These are phyloP conservation scores for Herminia tarsipennalis DNA, from an alignment of 2,888 invertebrate species.

Conservation along the genomic window DNA sequence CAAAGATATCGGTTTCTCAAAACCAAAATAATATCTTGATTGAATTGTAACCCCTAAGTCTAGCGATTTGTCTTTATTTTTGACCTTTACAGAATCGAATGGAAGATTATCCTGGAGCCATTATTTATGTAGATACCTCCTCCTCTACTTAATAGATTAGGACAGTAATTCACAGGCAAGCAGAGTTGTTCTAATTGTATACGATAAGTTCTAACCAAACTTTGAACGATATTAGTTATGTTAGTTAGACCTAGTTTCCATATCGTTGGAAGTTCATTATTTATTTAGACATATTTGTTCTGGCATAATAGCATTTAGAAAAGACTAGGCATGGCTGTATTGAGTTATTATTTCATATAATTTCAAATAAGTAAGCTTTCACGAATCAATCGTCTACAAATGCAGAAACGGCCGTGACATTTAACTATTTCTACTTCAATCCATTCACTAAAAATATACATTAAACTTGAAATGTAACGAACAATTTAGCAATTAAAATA, in stretches of 20 bases:
- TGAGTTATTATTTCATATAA: background rate
- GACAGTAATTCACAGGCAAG: background rate
- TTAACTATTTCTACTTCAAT: constrained; percentile 3
- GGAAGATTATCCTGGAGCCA: background rate
- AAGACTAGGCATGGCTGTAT: no score
- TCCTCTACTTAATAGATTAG: no score
- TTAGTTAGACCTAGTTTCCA: background rate
- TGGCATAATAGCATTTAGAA: no score
- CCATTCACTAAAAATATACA: constrained; percentile 21
- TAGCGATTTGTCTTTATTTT: constrained; percentile 38
- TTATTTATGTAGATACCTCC: background rate
- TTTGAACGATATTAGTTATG: background rate
- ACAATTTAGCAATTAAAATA: constrained; percentile 45
- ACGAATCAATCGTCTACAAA: background rate
- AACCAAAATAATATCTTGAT: constrained; percentile 28
- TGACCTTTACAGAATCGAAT: constrained; percentile 23
- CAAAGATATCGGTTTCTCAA: constrained; percentile 10
- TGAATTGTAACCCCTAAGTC: constrained; percentile 28
- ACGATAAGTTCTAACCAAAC: background rate
- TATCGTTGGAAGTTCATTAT: background rate
- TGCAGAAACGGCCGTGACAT: constrained; percentile 12
- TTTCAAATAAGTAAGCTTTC: background rate
- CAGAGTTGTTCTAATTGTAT: background rate
- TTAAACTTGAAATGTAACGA: constrained; percentile 26
- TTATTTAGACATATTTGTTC: background rate